Evolutionary conservation across 1,140 invertebrate genomes (phyloP).

Genomic region (Euwallacea fornicatus): DNA sequence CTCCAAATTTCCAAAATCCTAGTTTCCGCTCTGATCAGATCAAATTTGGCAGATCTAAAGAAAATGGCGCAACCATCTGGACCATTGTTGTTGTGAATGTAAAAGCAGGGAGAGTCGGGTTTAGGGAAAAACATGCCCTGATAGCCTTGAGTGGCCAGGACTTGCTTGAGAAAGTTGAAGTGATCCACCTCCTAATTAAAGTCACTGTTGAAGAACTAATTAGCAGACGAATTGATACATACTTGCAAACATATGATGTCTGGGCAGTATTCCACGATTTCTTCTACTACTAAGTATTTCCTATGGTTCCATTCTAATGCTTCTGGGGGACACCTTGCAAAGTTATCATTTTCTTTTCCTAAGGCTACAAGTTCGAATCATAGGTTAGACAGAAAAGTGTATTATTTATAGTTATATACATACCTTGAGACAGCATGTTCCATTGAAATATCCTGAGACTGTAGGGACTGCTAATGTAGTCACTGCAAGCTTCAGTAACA

Average conservation of each 20-base stretch:
- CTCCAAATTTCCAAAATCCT: conserved; percentile 70
- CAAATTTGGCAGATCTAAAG: conserved; percentile 65
- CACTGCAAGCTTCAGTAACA: conserved; percentile 55
- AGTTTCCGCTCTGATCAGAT: conserved; percentile 62
- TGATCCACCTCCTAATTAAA: conserved; percentile 73
- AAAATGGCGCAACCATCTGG: conserved; percentile 83
- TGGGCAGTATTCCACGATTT: conserved; percentile 68
- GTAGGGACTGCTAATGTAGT: conserved; percentile 49
- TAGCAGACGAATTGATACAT: background rate
- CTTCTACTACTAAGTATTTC: conserved; percentile 70
- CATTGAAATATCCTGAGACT: conserved; percentile 70
- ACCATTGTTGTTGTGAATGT: conserved; percentile 72
- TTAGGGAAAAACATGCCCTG: conserved; percentile 74
- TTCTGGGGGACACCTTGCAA: conserved; percentile 70
- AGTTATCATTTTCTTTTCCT: conserved; percentile 72
- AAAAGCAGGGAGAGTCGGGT: conserved; percentile 78
- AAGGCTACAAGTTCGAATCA: conserved; percentile 56
- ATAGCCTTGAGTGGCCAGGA: conserved; percentile 67
- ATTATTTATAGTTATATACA: conserved; percentile 15
- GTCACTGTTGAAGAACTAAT: background rate
- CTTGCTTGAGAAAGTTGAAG: conserved; percentile 68
- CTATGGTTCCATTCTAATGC: conserved; percentile 71
- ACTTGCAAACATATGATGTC: conserved; percentile 75
- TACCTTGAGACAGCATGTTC: conserved; percentile 78
- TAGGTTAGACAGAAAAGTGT: background rate